Conservation (phyloP, 2,113 vertebrate genomes). For the Synodontis membranacea region DNA sequence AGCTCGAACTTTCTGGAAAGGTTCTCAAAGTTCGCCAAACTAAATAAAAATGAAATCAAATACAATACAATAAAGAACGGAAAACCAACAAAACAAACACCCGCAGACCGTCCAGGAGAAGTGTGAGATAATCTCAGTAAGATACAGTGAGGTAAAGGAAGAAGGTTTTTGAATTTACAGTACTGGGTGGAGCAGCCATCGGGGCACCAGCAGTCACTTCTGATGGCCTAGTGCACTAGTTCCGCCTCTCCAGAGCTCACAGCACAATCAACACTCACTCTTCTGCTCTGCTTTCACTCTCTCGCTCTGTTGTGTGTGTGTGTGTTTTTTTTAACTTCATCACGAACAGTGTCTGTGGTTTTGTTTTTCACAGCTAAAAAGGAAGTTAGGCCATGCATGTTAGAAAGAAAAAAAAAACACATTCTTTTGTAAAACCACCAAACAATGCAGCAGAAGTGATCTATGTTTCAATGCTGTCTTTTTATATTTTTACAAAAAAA, state of each 20-base stretch:
- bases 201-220: background rate
- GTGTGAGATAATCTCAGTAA: background rate
- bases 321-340: background rate
- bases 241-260: conserved; percentile 13
- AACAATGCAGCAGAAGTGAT: background rate
- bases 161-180: background rate
- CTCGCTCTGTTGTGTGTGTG: too few relatives aligned
- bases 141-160: background rate
- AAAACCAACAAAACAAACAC: background rate
- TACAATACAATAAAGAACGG: background rate
- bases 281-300: background rate
- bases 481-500: too few relatives aligned
- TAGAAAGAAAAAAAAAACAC: background rate
- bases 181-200: conserved; percentile 33
- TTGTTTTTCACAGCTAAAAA: background rate
- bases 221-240: background rate
- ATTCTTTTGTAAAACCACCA: background rate
- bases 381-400: conserved; percentile 11
- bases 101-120: background rate
- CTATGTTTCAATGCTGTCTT: background rate
- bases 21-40: background rate
- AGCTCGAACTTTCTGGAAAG: background rate
- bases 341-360: background rate
- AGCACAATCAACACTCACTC: background rate
- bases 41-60: background rate